Evolutionary conservation across 23 tunicate genomes (phyloP).

Genomic region (Oikopleura vanhoeffeni): DNA sequence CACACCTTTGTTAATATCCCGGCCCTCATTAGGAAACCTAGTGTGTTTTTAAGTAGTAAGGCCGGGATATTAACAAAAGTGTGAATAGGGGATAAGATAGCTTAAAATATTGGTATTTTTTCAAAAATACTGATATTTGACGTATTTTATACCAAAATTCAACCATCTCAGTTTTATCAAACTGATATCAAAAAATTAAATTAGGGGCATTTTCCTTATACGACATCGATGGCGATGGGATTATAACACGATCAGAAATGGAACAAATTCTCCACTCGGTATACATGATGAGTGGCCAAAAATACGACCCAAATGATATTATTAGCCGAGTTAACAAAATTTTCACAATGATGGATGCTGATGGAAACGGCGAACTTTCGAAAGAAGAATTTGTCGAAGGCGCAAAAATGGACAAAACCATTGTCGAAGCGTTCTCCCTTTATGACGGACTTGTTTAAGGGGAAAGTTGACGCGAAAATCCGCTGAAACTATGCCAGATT

Average conservation of each 20-base stretch:
- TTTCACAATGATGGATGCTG: conserved; percentile 13
- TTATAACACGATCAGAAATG: conserved; percentile 73
- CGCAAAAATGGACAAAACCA: conserved; percentile 76
- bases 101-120: too few relatives aligned
- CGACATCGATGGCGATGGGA: conserved; percentile 78
- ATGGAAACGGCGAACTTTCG: conserved; percentile 54
- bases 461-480: too few relatives aligned
- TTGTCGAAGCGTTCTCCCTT: conserved; percentile 84
- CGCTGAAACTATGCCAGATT: too few relatives aligned
- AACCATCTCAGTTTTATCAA: too few relatives aligned
- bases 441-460: conserved; percentile 72
- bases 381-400: conserved; percentile 80
- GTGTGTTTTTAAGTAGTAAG: too few relatives aligned
- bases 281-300: conserved; percentile 47
- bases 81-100: too few relatives aligned
- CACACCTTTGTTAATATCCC: too few relatives aligned
- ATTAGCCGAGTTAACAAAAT: neutral
- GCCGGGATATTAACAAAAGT: too few relatives aligned
- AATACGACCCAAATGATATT: neutral
- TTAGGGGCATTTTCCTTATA: conserved; percentile 91
- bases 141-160: too few relatives aligned
- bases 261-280: conserved; percentile 57
- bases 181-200: neutral
- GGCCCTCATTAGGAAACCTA: too few relatives aligned
- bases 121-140: too few relatives aligned